Percentiles rank a stretch among this genome's conserved stretches.
Evolutionary conservation across 2,113 vertebrate species (phyloP).

Genomic region (Psephotus haematonotus): DNA sequence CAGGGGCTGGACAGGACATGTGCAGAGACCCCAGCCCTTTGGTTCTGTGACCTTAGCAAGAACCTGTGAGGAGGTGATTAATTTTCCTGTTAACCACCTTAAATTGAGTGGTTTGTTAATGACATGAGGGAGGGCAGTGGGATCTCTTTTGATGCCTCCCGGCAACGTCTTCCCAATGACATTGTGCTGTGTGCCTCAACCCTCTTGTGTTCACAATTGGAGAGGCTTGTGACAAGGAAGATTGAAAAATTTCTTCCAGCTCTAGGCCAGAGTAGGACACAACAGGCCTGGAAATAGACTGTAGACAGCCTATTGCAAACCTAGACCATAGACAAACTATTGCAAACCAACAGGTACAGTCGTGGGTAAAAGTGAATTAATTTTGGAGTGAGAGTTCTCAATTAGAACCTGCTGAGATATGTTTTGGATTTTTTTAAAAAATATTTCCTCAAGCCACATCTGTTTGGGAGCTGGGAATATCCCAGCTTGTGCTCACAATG

Average conservation of each 20-base stretch:
- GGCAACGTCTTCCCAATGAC: not conserved
- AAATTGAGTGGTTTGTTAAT: not conserved
- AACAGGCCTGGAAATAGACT: not conserved
- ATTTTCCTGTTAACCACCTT: not conserved
- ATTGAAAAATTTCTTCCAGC: not conserved
- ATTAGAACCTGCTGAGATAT: not conserved
- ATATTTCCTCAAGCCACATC: not conserved
- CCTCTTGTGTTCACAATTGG: not conserved
- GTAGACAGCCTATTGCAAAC: not conserved
- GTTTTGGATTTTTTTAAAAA: not conserved
- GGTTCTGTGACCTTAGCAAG: not conserved
- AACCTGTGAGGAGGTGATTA: not conserved
- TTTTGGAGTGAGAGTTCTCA: not conserved
- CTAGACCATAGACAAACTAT: not conserved
- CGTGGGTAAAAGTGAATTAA: not conserved
- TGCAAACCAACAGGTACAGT: not conserved
- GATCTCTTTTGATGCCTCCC: not conserved
- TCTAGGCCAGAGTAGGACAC: not conserved
- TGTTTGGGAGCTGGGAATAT: not conserved
- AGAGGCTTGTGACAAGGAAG: rapidly evolving
- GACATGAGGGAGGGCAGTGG: not conserved
- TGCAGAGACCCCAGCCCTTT: not conserved
- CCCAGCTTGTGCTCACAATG: not conserved
- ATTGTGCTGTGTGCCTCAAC: not conserved
- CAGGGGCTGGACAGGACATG: not conserved